These are phyloP conservation scores for Lagocephalus sceleratus DNA, from an alignment of 2,797 vertebrate species.

Conservation along the genomic window DNA sequence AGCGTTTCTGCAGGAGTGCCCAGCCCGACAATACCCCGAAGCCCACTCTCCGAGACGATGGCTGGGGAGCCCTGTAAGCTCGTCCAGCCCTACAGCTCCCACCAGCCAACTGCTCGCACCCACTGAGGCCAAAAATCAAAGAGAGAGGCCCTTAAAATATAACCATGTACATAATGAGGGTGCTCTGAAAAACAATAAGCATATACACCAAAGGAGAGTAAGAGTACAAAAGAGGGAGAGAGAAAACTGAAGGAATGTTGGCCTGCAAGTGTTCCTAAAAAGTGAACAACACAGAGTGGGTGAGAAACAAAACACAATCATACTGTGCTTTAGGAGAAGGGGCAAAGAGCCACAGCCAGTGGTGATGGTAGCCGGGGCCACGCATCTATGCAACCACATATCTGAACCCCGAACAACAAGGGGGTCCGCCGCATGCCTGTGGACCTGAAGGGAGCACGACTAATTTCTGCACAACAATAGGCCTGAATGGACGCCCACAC, in stretches of 20 bases:
- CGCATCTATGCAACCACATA: slow-evolving; percentile 58
- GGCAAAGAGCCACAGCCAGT: slow-evolving; percentile 69
- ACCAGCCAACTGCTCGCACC: slow-evolving; percentile 61
- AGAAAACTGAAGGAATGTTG: slow-evolving; percentile 62
- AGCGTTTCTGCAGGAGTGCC: slow-evolving; percentile 42
- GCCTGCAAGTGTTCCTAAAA: slow-evolving; percentile 41
- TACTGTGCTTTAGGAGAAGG: slow-evolving; percentile 52
- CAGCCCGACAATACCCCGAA: slow-evolving; percentile 66
- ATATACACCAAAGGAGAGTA: slow-evolving; percentile 64
- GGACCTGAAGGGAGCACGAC: slow-evolving; percentile 73
- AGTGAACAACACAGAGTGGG: slow-evolving; percentile 40
- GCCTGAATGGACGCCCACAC: slow-evolving; percentile 76
- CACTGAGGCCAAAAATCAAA: slow-evolving; percentile 74
- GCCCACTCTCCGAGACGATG: slow-evolving; percentile 69
- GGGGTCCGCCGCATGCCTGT: slow-evolving; percentile 77
- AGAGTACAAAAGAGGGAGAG: slow-evolving; percentile 53
- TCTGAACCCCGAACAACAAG: slow-evolving; percentile 69
- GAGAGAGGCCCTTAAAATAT: slow-evolving; percentile 73
- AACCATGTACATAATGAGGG: slow-evolving; percentile 75
- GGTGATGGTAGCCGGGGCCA: slow-evolving; percentile 66
- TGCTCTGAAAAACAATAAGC: slow-evolving; percentile 73
- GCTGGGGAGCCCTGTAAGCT: slow-evolving; percentile 66
- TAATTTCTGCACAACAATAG: slow-evolving; percentile 77
- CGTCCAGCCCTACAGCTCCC: slow-evolving; percentile 63
- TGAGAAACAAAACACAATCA: slow-evolving; percentile 25